A percentile compares a stretch with the other conserved stretches of the same genome.
phyloP scores from a whole-genome alignment of 1,140 invertebrate genomes.

The Heliothis subflexa region DNA sequence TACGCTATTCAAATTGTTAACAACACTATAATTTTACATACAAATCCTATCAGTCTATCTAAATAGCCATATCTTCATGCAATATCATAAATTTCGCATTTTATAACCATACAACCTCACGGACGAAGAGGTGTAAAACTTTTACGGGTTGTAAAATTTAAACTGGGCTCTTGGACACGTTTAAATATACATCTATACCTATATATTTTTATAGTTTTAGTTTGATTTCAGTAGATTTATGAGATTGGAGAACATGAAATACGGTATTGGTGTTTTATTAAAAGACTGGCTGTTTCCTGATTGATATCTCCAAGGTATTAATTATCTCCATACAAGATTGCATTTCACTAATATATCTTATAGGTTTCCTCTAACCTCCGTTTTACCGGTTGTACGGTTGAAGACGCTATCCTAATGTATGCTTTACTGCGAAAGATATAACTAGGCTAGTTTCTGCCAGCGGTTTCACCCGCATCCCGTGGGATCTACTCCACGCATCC shows the following conservation, averaged over 20 bases:
- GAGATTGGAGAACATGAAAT: not conserved
- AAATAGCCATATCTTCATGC: constrained; percentile 18
- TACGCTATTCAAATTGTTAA: not conserved
- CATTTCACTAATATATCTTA: too few species aligned
- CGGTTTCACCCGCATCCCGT: too few species aligned
- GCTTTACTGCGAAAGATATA: too few species aligned
- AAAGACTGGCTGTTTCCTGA: too few species aligned
- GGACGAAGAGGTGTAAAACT: constrained; percentile 34
- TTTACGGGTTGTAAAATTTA: constrained; percentile 35
- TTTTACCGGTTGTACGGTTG: too few species aligned
- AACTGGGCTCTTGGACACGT: constrained; percentile 22
- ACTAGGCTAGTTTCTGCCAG: too few species aligned
- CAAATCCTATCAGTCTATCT: constrained; percentile 24
- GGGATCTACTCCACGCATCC: too few species aligned
- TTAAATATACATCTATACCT: not conserved
- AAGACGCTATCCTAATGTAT: too few species aligned
- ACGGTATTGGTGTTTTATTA: too few species aligned
- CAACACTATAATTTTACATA: not conserved
- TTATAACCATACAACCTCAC: constrained; percentile 4
- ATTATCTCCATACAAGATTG: too few species aligned
- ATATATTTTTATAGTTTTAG: not conserved
- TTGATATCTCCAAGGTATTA: too few species aligned
- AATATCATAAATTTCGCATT: constrained; percentile 25
- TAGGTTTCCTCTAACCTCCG: too few species aligned
- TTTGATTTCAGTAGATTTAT: not conserved